Conservation (phyloP, 1,140 invertebrate genomes). For the Phenacoccus solenopsis region DNA sequence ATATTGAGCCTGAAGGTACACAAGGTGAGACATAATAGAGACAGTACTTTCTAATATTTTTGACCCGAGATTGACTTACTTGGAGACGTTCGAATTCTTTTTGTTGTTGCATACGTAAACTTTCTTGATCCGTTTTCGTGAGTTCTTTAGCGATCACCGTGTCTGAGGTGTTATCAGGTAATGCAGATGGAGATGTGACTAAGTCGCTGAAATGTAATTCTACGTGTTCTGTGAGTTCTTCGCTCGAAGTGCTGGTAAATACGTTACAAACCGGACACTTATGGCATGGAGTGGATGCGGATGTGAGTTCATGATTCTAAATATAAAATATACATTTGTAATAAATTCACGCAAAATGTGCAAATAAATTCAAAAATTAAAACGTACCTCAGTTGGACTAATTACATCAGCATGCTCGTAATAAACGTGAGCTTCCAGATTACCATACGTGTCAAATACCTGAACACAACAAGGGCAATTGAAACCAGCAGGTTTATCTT, state of each 20-base stretch:
- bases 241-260: conserved; percentile 38
- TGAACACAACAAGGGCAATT: conserved; percentile 59
- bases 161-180: conserved; percentile 41
- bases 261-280: conserved; percentile 42
- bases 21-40: too few relatives aligned
- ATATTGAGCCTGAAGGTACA: conserved; percentile 52
- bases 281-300: background rate
- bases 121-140: conserved; percentile 52
- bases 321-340: too few relatives aligned
- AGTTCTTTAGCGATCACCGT: conserved; percentile 44
- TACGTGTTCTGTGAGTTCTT: conserved; percentile 49
- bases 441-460: conserved; percentile 56
- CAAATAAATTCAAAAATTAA: background rate
- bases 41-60: background rate
- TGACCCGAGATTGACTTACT: conserved; percentile 31
- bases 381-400: conserved; percentile 37
- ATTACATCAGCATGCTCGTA: conserved; percentile 64
- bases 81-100: conserved; percentile 66
- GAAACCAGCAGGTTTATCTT: conserved; percentile 34
- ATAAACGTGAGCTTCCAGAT: conserved; percentile 72
- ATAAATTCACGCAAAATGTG: too few relatives aligned
- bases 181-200: conserved; percentile 34
- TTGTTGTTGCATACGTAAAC: conserved; percentile 55
- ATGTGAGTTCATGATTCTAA: too few relatives aligned
- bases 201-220: conserved; percentile 51